Evolutionary conservation across 2,888 invertebrate genomes (phyloP), one percentile per base, ranked within the genome.

Genomic region (Apomyelois bistriatella): DNA sequence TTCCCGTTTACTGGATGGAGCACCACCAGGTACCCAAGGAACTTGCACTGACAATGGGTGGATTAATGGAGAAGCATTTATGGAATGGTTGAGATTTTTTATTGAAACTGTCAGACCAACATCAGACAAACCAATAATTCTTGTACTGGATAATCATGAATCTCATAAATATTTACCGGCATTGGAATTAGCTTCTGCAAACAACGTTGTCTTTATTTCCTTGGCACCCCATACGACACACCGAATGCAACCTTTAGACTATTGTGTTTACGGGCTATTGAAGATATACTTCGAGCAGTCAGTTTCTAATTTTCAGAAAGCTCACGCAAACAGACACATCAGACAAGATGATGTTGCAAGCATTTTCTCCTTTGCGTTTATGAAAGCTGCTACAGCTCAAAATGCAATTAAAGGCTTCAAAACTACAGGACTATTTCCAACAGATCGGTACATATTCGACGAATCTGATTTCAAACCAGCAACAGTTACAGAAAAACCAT

Each of bases 1-100:
- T 6, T 36, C 49, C 15, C 38, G 58, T 40, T 58, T 70, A 38
- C 53, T 68, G 22, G 64, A 70, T 58, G 62, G 64, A 22, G 56
- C 65, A 36, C 59, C 60, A 53, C 62, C 63, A 50, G 59, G 58
- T 43, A 48, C 62, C 15, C 47, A 51, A 36, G 64, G 59, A 5
- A 57, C 58, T 30, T 53, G 53, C 28, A 60, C 53, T 1, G 58
- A 58, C 15, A 62, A 55, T 35, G 63, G 64, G 7, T 64, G 61
- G 60, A 59, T 58, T 9, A 60, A 58, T 53, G 60, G 61, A 1
- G 42, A 47, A 32, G 48, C 22, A 32, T 65, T 66, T 48, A 55
- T 65, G 16, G 57, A 65, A 6, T 62, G 64, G 65, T 49, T 60
- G 0, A 53, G 52, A 9, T 17, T 8, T 9, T 40, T 40, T 9